Evolutionary conservation across 2,797 vertebrate genomes (phyloP).

Genomic region (Takifugu ocellatus): DNA sequence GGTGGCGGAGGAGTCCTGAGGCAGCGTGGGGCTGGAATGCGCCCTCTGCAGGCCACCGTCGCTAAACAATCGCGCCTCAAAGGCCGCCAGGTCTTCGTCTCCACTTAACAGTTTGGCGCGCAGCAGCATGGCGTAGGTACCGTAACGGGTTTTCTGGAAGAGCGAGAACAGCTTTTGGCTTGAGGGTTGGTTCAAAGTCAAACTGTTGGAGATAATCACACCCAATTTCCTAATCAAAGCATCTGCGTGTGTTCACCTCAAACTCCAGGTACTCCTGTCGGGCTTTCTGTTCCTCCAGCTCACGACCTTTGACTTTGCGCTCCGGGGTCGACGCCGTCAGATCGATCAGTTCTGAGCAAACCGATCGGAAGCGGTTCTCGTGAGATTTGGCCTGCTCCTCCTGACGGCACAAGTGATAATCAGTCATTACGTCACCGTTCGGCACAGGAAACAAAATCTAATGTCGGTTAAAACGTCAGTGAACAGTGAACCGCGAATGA

Average conservation of each 20-base stretch:
- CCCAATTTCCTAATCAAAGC: too few relatives aligned
- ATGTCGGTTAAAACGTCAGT: neutral
- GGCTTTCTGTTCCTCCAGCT: conserved; percentile 88
- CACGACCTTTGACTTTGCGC: conserved; percentile 86
- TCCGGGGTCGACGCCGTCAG: conserved; percentile 77
- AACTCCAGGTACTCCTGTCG: conserved; percentile 94
- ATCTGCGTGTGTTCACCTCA: conserved; percentile 77
- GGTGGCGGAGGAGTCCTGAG: conserved; percentile 60
- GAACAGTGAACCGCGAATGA: too few relatives aligned
- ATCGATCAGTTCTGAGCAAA: conserved; percentile 84
- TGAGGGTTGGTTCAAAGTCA: too few relatives aligned
- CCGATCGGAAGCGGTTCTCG: conserved; percentile 84
- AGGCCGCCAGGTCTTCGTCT: conserved; percentile 82
- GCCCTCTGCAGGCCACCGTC: conserved; percentile 82
- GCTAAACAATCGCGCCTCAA: conserved; percentile 84
- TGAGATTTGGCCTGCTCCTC: conserved; percentile 93
- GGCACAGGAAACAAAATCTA: neutral
- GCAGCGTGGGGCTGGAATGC: conserved; percentile 84
- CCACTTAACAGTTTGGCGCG: conserved; percentile 86
- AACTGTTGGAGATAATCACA: too few relatives aligned
- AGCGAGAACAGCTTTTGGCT: too few relatives aligned
- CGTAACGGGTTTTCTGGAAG: conserved; percentile 89
- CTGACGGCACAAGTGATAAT: conserved; percentile 53
- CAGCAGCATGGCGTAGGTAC: conserved; percentile 90
- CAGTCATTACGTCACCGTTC: neutral